Base-by-base conservation (phyloP, 2,888 invertebrate genomes). In the Notodromas monacha region DNA sequence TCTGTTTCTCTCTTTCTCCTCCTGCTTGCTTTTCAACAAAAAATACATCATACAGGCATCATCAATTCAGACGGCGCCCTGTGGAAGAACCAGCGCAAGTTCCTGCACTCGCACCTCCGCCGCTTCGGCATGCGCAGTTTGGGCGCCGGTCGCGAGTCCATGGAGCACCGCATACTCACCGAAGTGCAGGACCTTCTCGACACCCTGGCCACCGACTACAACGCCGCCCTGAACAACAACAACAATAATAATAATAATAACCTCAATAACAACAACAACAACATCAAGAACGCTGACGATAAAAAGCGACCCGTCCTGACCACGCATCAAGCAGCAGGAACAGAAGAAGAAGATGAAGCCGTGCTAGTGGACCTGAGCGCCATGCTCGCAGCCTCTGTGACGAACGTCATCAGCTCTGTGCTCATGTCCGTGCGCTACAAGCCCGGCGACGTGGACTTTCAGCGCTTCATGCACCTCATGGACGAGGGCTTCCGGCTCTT, bases 401-500 rank as follows among this genome's bases (percentile, higher is more conserved):
- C 72, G 43, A 81, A 81, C 50, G 76, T 81, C 3, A 77, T 81
- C 39, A 77, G 79, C 49, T 68, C 70, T 36, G 63, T 79, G 40
- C 62, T 77, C 42, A 79, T 81, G 79, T 70, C 73, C 16, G 65
- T 72, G 3, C 59, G 74, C 26, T 81, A 77, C 49, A 61, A 63
- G 33, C 61, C 65, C 38, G 65, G 69, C 31, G 76, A 77, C 45
- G 51, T 53, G 4, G 59, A 66, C 31, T 79, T 79, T 50, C 57
- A 60, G 31, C 58, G 72, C 33, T 68, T 77, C 42, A 74, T 73
- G 58, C 54, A 58, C 37, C 56, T 77, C n/a, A 74, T 79, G 41
- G 76, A 77, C 43, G 79, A 81, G 51, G 81, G 81, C 15, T 79
- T 81, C 62, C 58, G 63, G 33, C 56, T 79, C 1, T 77, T 79